Base-by-base conservation (phyloP, 2,888 invertebrate genomes). In the Ectemnius cavifrons region DNA sequence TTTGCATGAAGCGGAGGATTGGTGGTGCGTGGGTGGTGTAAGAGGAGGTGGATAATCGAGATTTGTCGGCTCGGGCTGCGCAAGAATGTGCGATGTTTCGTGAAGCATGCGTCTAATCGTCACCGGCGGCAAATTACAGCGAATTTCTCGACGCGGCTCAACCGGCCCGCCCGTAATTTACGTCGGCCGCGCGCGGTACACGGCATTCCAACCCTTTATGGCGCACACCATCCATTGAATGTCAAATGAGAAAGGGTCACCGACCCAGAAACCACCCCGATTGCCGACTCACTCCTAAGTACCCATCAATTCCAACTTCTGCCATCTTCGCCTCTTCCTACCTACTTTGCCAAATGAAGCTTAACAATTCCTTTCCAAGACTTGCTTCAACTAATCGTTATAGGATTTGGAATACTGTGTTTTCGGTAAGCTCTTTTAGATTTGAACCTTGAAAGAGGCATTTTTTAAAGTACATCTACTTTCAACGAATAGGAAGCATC, bases 131-230 rank as follows among this genome's bases (percentile, higher is more conserved):
- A 81, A 83, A 82, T 80, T 82, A 77, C 82, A 73, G 72, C 76
- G 74, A 81, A 73, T 82, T 81, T 83, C 72, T 70, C 49, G 70
- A 71, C 37, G 37, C 37, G 37, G 37, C 37, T 37, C 37, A 23
- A 37, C 37, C 37, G 37, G 37, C 11, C 67, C 64, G 59, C 63
- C 58, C 71, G 78, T 82, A 83, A 82, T 78, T 82, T 78, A 80
- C 81, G 69, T 73, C 76, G 62, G 37, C 37, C 8, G 37, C 37
- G 63, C 58, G 70, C 71, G 71, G 74, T 78, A 83, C 78, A 75
- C 80, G 78, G 76, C 78, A 83, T 82, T 77, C 76, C 81, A 69
- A 63, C 70, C 77, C 76, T 77, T 77, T 75, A 80, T 77, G 77
- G 75, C 67, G 69, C 69, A 68, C 71, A 69, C 68, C 80, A 73